Conservation (phyloP, 2,113 vertebrate species). For the Accipiter virgatus region DNA sequence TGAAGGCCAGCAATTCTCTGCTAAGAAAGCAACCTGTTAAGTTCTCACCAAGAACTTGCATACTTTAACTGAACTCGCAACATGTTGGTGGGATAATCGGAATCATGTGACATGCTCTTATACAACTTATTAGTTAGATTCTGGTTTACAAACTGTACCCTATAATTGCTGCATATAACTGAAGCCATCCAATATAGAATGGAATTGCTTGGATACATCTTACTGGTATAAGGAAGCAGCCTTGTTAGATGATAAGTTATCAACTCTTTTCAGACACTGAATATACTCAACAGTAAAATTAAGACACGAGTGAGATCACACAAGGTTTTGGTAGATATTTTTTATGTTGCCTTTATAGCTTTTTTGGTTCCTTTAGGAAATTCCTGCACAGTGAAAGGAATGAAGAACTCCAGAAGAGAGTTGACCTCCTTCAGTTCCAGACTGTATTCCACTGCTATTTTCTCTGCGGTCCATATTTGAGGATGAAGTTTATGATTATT, state of each 20-base stretch:
- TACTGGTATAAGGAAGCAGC: not conserved
- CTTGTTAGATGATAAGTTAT: not conserved
- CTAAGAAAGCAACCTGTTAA: not conserved
- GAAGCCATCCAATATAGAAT: not conserved
- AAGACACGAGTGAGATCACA: not conserved
- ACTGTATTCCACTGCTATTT: slow-evolving; percentile 85
- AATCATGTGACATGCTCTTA: not conserved
- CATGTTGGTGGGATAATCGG: not conserved
- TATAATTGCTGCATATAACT: not conserved
- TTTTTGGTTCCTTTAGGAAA: slow-evolving; percentile 73
- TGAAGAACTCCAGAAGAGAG: slow-evolving; percentile 83
- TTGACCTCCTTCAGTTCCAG: slow-evolving; percentile 84
- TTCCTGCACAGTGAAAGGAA: slow-evolving; percentile 82
- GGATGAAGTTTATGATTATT: slow-evolving; percentile 84
- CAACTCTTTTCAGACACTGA: not conserved
- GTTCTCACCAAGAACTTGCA: not conserved
- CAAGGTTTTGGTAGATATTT: slow-evolving; percentile 4
- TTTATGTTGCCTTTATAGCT: slow-evolving; percentile 77
- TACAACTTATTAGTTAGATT: not conserved
- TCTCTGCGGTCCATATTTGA: slow-evolving; percentile 84
- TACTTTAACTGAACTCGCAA: not conserved
- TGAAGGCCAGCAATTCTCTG: not conserved
- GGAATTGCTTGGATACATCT: not conserved
- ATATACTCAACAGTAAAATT: not conserved
- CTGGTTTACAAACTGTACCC: not conserved